phyloP scores from a whole-genome alignment of 2,113 vertebrate species.

The Heterotilapia buettikoferi region DNA sequence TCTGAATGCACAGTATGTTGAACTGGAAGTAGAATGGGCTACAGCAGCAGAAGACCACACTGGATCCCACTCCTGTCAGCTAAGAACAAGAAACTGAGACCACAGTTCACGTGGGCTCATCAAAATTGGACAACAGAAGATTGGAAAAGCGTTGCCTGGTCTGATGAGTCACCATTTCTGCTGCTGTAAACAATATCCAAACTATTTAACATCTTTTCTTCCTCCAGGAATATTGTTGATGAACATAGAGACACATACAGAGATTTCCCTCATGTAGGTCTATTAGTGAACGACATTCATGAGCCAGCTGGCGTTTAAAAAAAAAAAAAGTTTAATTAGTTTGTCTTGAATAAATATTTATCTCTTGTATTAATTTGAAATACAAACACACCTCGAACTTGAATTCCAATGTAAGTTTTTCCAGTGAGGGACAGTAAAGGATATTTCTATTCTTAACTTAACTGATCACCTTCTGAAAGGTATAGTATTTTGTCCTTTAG shows the following conservation, averaged over 20 bases:
- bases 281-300: neutral
- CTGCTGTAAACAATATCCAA: neutral
- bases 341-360: neutral
- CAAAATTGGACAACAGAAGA: neutral
- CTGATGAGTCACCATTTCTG: neutral
- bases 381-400: neutral
- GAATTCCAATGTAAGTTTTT: neutral
- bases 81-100: neutral
- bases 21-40: neutral
- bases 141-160: neutral
- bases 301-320: fast-evolving
- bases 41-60: neutral
- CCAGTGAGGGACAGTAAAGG: neutral
- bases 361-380: neutral
- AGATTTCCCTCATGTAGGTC: neutral
- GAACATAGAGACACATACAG: neutral
- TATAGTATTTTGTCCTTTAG: neutral
- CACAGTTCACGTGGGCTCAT: neutral
- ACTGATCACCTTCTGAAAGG: neutral
- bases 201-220: neutral
- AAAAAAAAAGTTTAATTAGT: neutral
- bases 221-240: neutral
- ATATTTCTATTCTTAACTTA: neutral
- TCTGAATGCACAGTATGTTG: neutral
- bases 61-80: neutral